Evolutionary conservation across 2,113 vertebrate genomes (phyloP).

Genomic region (Coptodon rendalli): DNA sequence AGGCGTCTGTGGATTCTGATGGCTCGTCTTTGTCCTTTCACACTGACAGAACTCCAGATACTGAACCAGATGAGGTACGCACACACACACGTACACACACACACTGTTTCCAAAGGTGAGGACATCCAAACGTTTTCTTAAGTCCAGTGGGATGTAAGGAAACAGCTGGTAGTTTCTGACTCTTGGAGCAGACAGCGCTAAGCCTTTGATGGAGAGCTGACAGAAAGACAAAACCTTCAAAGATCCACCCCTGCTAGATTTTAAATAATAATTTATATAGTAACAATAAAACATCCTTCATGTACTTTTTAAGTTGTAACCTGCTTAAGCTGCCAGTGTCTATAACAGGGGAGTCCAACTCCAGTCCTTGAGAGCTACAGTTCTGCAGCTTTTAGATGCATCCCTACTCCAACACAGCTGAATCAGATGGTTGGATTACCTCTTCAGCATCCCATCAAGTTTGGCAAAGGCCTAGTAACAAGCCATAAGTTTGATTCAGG

Average conservation of each 20-base stretch:
- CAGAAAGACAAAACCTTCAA: not conserved
- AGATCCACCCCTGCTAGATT: not conserved
- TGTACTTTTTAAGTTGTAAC: not conserved
- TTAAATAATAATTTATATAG: not conserved
- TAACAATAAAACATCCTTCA: not conserved
- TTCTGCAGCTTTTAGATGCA: not conserved
- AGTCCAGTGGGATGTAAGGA: not conserved
- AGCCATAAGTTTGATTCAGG: not conserved
- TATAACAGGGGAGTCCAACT: not conserved
- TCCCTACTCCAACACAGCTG: not conserved
- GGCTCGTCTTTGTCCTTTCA: conserved; percentile 60
- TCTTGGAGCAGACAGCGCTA: not conserved
- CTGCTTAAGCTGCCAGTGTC: not conserved
- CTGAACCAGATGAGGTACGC: conserved; percentile 60
- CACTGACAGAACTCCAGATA: conserved; percentile 63
- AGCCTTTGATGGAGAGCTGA: not conserved
- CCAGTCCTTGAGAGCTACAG: not conserved
- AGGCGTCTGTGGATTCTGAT: conserved; percentile 55
- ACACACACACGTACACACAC: not conserved
- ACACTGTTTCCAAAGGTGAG: not conserved
- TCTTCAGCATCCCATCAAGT: not conserved
- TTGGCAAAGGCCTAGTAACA: not conserved
- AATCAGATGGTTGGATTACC: not conserved
- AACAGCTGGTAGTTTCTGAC: not conserved
- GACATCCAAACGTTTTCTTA: not conserved